Evolutionary conservation across 2,113 vertebrate species (phyloP).

Genomic region (Callipepla squamata): DNA sequence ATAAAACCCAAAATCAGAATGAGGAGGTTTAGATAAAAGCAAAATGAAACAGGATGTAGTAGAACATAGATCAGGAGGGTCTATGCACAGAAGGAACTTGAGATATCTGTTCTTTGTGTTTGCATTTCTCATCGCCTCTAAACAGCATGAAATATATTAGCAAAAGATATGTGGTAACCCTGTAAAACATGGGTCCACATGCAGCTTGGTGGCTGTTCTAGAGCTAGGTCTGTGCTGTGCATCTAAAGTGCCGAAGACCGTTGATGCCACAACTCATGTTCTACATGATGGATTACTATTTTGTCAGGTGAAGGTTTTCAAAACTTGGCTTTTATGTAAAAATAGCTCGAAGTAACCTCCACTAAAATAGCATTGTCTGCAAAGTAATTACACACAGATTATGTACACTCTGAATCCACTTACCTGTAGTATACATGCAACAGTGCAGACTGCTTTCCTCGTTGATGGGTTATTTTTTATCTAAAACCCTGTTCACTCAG

Average conservation of each 20-base stretch:
- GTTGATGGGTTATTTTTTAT: background rate
- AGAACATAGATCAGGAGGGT: background rate
- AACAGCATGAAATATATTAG: background rate
- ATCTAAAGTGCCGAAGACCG: background rate
- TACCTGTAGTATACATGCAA: background rate
- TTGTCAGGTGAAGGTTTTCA: background rate
- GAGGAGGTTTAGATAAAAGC: background rate
- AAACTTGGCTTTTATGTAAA: background rate
- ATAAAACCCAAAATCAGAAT: background rate
- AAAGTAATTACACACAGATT: background rate
- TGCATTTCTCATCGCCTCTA: background rate
- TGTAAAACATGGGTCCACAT: background rate
- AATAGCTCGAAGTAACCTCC: background rate
- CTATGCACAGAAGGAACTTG: background rate
- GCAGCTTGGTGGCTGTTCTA: background rate
- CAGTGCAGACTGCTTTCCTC: background rate
- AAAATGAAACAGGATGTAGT: accelerated
- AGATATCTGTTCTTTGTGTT: background rate
- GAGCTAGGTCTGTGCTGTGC: background rate
- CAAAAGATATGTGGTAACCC: background rate
- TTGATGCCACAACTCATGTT: background rate
- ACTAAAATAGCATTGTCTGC: background rate
- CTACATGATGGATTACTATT: background rate
- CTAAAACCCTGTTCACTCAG: background rate
- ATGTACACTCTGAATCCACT: background rate